A percentile compares a stretch with the other conserved stretches of the same genome.
Conservation (phyloP, 2,888 invertebrate genomes). For the Acanthopleura granulata region DNA sequence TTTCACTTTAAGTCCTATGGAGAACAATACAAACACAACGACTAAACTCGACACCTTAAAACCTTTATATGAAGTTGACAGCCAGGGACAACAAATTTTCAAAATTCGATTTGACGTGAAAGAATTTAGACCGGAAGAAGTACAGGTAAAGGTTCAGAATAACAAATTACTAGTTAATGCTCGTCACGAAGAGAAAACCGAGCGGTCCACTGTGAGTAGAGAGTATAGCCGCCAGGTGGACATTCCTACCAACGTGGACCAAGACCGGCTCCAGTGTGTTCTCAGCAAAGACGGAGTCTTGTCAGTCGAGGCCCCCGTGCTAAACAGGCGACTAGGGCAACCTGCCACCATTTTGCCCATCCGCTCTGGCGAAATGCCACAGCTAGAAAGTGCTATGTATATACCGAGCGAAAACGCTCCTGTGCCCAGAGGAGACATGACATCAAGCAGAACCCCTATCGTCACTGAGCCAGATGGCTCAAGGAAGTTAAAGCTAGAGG, state of each 20-base stretch:
- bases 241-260: conserved; percentile 59
- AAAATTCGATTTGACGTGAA: conserved; percentile 62
- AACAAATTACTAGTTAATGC: conserved; percentile 58
- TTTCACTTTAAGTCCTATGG: conserved; percentile 65
- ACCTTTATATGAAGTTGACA: conserved; percentile 52
- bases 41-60: conserved; percentile 46
- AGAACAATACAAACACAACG: conserved; percentile 41
- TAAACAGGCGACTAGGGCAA: conserved; percentile 18
- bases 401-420: conserved; percentile 29
- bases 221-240: conserved; percentile 64
- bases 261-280: conserved; percentile 56
- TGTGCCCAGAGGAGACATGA: conserved; percentile 46
- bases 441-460: conserved; percentile 60
- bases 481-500: conserved; percentile 53
- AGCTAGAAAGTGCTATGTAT: not conserved
- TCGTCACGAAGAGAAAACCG: conserved; percentile 53
- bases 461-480: conserved; percentile 63
- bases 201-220: conserved; percentile 52
- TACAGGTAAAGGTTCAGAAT: conserved; percentile 62
- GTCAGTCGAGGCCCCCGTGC: conserved; percentile 56
- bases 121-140: conserved; percentile 62
- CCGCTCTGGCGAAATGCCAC: conserved; percentile 31
- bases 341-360: conserved; percentile 47
- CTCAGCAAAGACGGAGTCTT: conserved; percentile 63
- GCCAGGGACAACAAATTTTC: conserved; percentile 53